Evolutionary conservation across 1,140 invertebrate species (phyloP), one percentile per base, ranked within the genome.

Genomic region (Meteorus sp.): DNA sequence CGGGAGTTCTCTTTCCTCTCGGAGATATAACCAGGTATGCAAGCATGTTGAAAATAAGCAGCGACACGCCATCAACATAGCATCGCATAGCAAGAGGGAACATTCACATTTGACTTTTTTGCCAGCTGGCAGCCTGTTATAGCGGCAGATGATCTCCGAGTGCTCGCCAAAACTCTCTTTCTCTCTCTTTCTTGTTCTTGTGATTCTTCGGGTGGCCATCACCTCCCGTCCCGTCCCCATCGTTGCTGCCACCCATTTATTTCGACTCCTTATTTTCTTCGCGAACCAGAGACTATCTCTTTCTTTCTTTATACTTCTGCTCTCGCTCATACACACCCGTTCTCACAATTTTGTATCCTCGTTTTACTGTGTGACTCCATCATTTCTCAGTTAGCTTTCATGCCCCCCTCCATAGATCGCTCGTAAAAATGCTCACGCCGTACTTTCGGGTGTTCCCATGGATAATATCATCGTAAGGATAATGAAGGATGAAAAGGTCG

Each of bases 61-160:
- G 71, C 74, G 75, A 77, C 75, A 77, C 75, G 70, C 76, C 73
- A 77, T 76, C 75, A 76, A 77, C 75, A 75, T 77, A 74, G 69
- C 73, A 74, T 74, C 70, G 74, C 71, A 76, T 71, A 74, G 73
- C 64, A 70, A 66, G 69, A 66, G 69, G 67, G 69, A 69, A 67
- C 65, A 33, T 66, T 79, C 68, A 71, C 74, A 64, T 76, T 78
- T 75, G 69, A 76, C 75, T 78, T 78, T 79, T 79, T 79, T 79
- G 73, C 76, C 76, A 78, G 73, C 73, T 79, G 74, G 71, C 76
- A 75, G 74, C 70, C 72, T 77, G 72, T 74, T 78, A 77, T 74
- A 76, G 70, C 71, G 69, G 72, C 72, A 76, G 74, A 78, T 77
- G 71, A 79, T 78, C 72, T 77, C 65, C 73, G 71, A 71, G 69